Evolutionary conservation across 2,888 invertebrate genomes (phyloP).

Genomic region (Chesias legatella): DNA sequence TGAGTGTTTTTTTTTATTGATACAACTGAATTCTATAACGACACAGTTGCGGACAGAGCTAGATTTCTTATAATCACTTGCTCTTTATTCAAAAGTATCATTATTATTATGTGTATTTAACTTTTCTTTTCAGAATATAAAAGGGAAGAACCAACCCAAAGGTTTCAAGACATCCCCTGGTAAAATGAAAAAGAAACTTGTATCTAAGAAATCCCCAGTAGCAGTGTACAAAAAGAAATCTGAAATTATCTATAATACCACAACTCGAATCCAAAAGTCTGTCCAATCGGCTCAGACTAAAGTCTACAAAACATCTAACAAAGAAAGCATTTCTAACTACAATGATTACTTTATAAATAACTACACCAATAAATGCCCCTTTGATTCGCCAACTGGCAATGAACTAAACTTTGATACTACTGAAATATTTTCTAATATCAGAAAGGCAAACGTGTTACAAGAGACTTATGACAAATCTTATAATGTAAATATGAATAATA

Average conservation of each 20-base stretch:
- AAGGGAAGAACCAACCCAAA: constrained; percentile 52
- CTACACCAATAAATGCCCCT: constrained; percentile 53
- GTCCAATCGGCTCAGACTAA: constrained; percentile 47
- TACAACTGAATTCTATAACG: too few species aligned
- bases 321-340: constrained; percentile 48
- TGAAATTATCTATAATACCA: constrained; percentile 49
- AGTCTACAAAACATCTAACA: constrained; percentile 42
- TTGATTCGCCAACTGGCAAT: constrained; percentile 54
- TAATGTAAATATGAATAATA: constrained; percentile 26
- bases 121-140: constrained; percentile 49
- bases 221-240: constrained; percentile 60
- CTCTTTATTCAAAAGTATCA: too few species aligned
- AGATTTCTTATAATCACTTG: too few species aligned
- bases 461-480: constrained; percentile 61
- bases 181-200: constrained; percentile 58
- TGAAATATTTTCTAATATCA: constrained; percentile 63
- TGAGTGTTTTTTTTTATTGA: too few species aligned
- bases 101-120: constrained; percentile 2
- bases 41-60: too few species aligned
- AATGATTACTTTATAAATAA: constrained; percentile 44
- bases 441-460: constrained; percentile 45
- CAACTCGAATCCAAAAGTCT: constrained; percentile 50
- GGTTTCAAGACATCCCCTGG: constrained; percentile 62
- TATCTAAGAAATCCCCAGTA: constrained; percentile 61
- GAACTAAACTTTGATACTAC: constrained; percentile 63